phyloP scores from a whole-genome alignment of 2,888 invertebrate genomes.

The Eubasilissa splendida region DNA sequence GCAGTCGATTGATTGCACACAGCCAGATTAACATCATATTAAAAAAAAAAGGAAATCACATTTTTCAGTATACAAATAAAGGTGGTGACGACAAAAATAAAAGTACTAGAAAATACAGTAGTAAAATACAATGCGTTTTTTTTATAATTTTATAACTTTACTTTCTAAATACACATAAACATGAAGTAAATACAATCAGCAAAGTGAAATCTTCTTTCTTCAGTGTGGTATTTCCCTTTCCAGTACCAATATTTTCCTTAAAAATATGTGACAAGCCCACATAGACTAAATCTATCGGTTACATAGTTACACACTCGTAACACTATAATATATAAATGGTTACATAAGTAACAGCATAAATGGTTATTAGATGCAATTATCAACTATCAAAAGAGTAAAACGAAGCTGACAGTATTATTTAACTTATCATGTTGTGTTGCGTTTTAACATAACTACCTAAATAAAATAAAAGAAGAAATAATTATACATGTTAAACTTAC shows the following conservation, averaged over 20 bases:
- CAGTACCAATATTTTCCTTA: slow-evolving; percentile 9
- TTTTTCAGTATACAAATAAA: slow-evolving; percentile 18
- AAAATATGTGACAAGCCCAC: slow-evolving; percentile 34
- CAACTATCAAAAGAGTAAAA: too few relatives aligned
- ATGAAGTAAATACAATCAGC: slow-evolving; percentile 46
- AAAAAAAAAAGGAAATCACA: slow-evolving; percentile 9
- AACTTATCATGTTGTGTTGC: too few relatives aligned
- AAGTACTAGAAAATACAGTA: slow-evolving; percentile 49
- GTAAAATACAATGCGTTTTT: slow-evolving; percentile 53
- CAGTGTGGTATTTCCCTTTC: slow-evolving; percentile 14
- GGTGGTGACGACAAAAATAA: slow-evolving; percentile 13
- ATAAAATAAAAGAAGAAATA: too few relatives aligned
- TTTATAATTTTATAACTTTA: slow-evolving; percentile 54
- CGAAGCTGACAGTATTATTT: too few relatives aligned
- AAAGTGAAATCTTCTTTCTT: slow-evolving; percentile 45
- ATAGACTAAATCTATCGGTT: slow-evolving; percentile 25
- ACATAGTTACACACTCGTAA: slow-evolving; percentile 18
- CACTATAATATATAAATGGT: slow-evolving; percentile 19
- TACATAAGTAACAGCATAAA: slow-evolving; percentile 15
- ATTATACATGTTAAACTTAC: too few relatives aligned
- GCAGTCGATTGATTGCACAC: not conserved
- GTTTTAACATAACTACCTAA: too few relatives aligned
- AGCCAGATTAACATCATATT: slow-evolving; percentile 17
- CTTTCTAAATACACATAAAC: slow-evolving; percentile 52
- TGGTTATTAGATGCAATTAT: slow-evolving; percentile 3